Evolutionary conservation across 2,888 invertebrate genomes (phyloP).

Genomic region (Sturmia bella): DNA sequence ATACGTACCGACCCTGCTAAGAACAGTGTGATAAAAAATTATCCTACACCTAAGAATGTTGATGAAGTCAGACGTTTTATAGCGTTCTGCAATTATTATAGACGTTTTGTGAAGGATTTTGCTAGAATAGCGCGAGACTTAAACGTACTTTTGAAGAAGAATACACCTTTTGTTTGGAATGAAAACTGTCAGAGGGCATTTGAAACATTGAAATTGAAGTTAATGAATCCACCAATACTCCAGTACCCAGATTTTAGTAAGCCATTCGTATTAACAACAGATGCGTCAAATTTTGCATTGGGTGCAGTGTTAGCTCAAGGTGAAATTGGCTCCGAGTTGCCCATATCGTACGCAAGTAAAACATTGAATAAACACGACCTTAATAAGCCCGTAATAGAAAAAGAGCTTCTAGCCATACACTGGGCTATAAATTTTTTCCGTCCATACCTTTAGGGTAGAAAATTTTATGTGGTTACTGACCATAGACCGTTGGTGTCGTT

Average conservation of each 20-base stretch:
- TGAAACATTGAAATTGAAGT: neutral
- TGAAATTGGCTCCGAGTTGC: too few species aligned
- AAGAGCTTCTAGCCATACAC: neutral
- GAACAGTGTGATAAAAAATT: neutral
- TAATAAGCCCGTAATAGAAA: neutral
- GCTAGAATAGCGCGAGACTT: neutral
- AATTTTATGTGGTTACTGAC: neutral
- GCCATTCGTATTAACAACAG: too few species aligned
- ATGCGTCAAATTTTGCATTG: too few species aligned
- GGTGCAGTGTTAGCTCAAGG: too few species aligned
- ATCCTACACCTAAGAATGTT: neutral
- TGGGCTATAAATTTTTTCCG: neutral
- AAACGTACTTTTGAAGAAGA: neutral
- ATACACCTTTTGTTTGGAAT: too few species aligned
- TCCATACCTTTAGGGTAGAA: neutral
- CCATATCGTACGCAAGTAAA: neutral
- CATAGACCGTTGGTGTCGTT: neutral
- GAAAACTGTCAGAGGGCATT: neutral
- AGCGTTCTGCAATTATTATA: too few species aligned
- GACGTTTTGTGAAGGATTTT: neutral
- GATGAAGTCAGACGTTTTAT: neutral
- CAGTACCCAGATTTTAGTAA: too few species aligned
- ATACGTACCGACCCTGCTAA: too few species aligned
- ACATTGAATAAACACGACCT: neutral
- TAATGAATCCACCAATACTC: conserved; percentile 1